These are phyloP conservation scores for Boulengeromyrus knoepffleri DNA, from an alignment of 2,113 vertebrate species.

Conservation along the genomic window DNA sequence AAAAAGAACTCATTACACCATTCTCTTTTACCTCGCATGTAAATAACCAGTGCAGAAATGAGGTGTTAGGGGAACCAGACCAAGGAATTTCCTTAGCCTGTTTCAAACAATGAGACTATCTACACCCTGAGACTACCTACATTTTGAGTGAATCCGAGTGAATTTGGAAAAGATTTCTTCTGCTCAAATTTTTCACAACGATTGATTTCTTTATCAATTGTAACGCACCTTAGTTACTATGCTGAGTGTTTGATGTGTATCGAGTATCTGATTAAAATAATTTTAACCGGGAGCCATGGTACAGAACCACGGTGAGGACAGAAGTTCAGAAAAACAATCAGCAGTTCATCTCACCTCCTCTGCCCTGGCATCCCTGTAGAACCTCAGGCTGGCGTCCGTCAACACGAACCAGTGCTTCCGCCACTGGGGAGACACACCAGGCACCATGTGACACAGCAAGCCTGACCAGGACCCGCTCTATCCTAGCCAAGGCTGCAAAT, in stretches of 20 bases:
- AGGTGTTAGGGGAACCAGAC: neutral
- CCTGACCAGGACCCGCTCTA: neutral
- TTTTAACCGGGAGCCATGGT: neutral
- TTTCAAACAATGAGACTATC: neutral
- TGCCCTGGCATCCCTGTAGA: slow-evolving; percentile 81
- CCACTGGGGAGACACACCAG: slow-evolving; percentile 67
- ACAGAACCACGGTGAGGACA: neutral
- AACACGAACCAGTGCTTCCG: slow-evolving; percentile 95
- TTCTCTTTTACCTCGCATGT: neutral
- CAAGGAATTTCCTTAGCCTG: neutral
- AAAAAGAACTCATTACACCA: neutral
- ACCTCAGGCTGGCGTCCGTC: slow-evolving; percentile 71
- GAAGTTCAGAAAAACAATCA: neutral
- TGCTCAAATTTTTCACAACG: neutral
- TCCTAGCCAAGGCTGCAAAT: neutral
- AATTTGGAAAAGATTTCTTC: neutral
- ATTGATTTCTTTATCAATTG: neutral
- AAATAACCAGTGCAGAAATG: neutral
- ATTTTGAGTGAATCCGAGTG: neutral
- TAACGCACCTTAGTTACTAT: neutral
- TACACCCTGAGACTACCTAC: neutral
- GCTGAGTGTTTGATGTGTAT: neutral
- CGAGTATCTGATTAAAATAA: neutral
- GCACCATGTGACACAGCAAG: slow-evolving; percentile 3
- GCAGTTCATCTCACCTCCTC: slow-evolving; percentile 76